These are phyloP conservation scores for Yponomeuta sedellus DNA, from an alignment of 2,888 invertebrate species.

Conservation along the genomic window DNA sequence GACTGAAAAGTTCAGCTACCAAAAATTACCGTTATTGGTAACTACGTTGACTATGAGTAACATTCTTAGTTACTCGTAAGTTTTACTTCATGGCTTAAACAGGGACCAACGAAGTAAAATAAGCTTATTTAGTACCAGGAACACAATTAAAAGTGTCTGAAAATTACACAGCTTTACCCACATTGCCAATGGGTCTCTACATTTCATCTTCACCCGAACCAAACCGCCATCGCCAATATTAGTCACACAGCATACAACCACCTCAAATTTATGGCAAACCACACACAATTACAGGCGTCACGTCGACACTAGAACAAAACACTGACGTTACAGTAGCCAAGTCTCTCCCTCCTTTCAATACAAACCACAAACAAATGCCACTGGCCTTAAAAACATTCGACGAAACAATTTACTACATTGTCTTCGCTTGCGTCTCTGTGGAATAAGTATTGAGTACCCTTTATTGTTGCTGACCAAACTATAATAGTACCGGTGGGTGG, in stretches of 20 bases:
- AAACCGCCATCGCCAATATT: background rate
- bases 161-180: background rate
- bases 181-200: background rate
- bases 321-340: constrained; percentile 57
- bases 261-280: constrained; percentile 46
- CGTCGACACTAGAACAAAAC: constrained; percentile 57
- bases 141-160: background rate
- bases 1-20: no score
- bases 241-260: background rate
- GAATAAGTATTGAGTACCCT: constrained; percentile 36
- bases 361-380: constrained; percentile 64
- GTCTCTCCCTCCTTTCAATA: constrained; percentile 51
- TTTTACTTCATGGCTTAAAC: no score
- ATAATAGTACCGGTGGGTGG: constrained; percentile 70
- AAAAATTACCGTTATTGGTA: no score
- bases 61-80: no score
- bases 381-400: constrained; percentile 35
- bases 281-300: constrained; percentile 58
- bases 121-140: no score
- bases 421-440: constrained; percentile 31
- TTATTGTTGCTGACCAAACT: constrained; percentile 62
- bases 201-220: background rate
- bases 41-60: no score
- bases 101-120: no score
- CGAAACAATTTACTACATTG: constrained; percentile 34